phyloP scores from a whole-genome alignment of 2,797 vertebrate species.

The Hemibagrus guttatus region DNA sequence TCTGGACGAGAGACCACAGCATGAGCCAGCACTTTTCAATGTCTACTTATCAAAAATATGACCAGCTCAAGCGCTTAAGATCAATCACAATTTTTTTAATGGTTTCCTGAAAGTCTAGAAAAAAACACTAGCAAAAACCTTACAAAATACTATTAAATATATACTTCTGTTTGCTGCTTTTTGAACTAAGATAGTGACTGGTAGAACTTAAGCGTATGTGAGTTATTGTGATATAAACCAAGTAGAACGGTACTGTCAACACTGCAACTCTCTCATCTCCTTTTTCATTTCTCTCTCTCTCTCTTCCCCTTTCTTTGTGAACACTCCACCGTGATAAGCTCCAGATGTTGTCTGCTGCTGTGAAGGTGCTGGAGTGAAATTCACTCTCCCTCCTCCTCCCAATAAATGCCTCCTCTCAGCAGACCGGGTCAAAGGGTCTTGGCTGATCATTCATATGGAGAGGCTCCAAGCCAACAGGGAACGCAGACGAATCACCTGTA shows the following conservation, averaged over 20 bases:
- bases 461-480: constrained; percentile 25
- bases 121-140: not conserved
- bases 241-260: constrained; percentile 43
- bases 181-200: not conserved
- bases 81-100: not conserved
- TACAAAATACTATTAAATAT: not conserved
- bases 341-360: constrained; percentile 57
- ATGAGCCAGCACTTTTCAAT: constrained; percentile 44
- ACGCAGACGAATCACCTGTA: constrained; percentile 31
- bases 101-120: not conserved
- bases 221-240: constrained; percentile 51
- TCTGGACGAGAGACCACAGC: constrained; percentile 31
- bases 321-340: constrained; percentile 58
- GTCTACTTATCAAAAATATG: constrained; percentile 35
- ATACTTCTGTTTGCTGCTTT: not conserved
- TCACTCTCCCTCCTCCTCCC: constrained; percentile 46
- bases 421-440: constrained; percentile 49
- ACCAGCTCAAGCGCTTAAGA: constrained; percentile 9
- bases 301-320: constrained; percentile 31
- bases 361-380: constrained; percentile 54
- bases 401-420: constrained; percentile 48
- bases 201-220: constrained; percentile 44
- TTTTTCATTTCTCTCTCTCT: constrained; percentile 28
- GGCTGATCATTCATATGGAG: constrained; percentile 45
- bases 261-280: constrained; percentile 34